Conservation (phyloP, 2,888 invertebrate genomes). For the Tuberolachnus salignus region DNA sequence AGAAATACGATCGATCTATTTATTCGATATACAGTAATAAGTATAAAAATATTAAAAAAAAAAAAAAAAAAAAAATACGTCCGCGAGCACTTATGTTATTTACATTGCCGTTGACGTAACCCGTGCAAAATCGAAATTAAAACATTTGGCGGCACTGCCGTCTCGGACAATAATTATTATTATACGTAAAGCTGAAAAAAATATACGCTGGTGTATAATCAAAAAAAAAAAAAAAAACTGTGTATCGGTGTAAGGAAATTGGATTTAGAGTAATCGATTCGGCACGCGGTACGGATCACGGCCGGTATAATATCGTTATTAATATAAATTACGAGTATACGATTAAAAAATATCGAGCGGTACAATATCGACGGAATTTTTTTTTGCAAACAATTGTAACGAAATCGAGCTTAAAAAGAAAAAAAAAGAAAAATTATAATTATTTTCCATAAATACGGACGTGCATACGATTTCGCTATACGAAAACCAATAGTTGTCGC, state of each 20-base stretch:
- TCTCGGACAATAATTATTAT: not conserved
- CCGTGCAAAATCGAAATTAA: slow-evolving; percentile 17
- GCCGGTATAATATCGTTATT: not conserved
- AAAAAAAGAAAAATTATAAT: too few relatives aligned
- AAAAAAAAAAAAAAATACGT: too few relatives aligned
- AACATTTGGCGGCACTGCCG: too few relatives aligned
- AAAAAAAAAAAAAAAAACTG: not conserved
- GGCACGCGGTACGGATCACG: not conserved
- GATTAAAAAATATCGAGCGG: too few relatives aligned
- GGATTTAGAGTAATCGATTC: slow-evolving; percentile 41
- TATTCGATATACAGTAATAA: not conserved
- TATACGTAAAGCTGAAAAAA: too few relatives aligned
- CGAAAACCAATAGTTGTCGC: too few relatives aligned
- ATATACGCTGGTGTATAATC: not conserved
- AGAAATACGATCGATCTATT: slow-evolving; percentile 5
- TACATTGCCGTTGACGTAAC: not conserved
- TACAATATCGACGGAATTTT: too few relatives aligned
- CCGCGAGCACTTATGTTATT: not conserved
- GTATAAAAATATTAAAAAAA: not conserved
- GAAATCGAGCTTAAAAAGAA: too few relatives aligned
- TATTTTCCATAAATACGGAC: too few relatives aligned
- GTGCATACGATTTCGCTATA: too few relatives aligned
- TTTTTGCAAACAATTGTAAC: too few relatives aligned
- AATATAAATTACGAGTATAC: too few relatives aligned
- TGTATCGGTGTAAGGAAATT: slow-evolving; percentile 5